Conservation (phyloP, 2,113 vertebrate genomes). For the Trichomycterus rosablanca region DNA sequence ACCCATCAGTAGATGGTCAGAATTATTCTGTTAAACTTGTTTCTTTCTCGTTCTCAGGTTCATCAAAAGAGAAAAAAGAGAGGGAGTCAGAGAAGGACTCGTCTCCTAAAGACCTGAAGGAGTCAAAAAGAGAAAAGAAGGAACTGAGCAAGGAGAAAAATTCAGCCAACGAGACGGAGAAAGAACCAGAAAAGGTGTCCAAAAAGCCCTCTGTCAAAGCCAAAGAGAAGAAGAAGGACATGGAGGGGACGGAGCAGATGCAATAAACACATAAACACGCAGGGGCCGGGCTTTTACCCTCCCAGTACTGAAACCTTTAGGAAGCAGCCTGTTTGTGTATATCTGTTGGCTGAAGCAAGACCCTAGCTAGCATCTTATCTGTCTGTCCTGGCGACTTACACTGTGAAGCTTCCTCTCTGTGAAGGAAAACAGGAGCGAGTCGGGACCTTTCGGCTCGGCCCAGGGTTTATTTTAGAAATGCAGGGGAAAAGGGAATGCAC, state of each 20-base stretch:
- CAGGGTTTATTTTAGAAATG: conserved; percentile 34
- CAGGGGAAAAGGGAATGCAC: conserved; percentile 15
- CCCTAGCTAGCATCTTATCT: conserved; percentile 15
- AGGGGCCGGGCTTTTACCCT: conserved; percentile 1
- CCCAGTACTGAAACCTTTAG: conserved; percentile 3
- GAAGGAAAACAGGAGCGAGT: conserved; percentile 13
- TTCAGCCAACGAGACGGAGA: conserved; percentile 44
- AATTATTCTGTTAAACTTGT: too few relatives aligned
- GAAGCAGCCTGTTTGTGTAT: too few relatives aligned
- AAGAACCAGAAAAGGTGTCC: conserved; percentile 52
- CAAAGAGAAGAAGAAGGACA: conserved; percentile 67
- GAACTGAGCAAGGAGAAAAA: conserved; percentile 55
- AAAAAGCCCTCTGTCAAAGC: conserved; percentile 61
- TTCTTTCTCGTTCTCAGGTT: conserved; percentile 48
- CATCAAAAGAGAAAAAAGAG: conserved; percentile 33
- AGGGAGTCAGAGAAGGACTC: conserved; percentile 19
- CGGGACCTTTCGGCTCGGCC: neutral
- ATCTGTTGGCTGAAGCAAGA: too few relatives aligned
- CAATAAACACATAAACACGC: neutral
- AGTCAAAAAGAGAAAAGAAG: conserved; percentile 44
- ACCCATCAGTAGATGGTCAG: too few relatives aligned
- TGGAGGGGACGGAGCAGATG: conserved; percentile 48
- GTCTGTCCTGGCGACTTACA: conserved; percentile 18
- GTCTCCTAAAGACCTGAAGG: conserved; percentile 43
- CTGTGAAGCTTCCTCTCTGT: conserved; percentile 11